Evolutionary conservation across 2,888 invertebrate genomes (phyloP).

Genomic region (Drosophila lutescens): DNA sequence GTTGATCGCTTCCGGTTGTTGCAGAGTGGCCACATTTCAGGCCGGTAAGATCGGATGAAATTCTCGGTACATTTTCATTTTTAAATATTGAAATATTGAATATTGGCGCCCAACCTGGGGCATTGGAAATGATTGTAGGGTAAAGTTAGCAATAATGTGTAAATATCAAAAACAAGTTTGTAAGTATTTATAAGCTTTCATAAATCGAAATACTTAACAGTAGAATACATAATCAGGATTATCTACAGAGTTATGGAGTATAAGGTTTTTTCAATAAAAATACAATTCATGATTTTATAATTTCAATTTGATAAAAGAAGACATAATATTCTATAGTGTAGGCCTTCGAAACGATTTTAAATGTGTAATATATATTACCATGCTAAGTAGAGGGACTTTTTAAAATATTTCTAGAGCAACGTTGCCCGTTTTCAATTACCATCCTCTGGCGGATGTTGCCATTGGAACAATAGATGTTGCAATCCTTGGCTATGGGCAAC

Average conservation of each 20-base stretch:
- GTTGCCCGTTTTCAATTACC: conserved; percentile 42
- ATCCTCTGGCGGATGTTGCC: conserved; percentile 13
- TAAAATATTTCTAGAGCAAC: neutral
- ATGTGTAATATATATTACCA: neutral
- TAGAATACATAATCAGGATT: too few species aligned
- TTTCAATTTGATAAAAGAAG: too few species aligned
- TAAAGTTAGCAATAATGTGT: too few species aligned
- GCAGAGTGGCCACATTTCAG: neutral
- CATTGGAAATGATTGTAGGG: too few species aligned
- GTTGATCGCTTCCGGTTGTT: conserved; percentile 6
- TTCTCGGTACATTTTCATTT: too few species aligned
- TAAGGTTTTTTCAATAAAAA: too few species aligned
- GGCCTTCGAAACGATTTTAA: neutral
- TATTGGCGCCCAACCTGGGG: conserved; percentile 1
- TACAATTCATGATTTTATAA: too few species aligned
- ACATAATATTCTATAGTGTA: neutral
- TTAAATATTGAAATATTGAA: neutral
- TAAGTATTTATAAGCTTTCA: too few species aligned
- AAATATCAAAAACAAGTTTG: too few species aligned
- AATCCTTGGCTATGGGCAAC: conserved; percentile 59
- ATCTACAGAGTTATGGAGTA: too few species aligned
- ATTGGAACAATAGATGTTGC: conserved; percentile 53
- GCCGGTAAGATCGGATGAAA: neutral
- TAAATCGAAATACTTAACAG: too few species aligned
- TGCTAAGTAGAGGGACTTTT: neutral